Percentiles rank a stretch among this genome's conserved stretches.
phyloP scores from a whole-genome alignment of 2,888 invertebrate genomes.

The Caenorhabditis afra region DNA sequence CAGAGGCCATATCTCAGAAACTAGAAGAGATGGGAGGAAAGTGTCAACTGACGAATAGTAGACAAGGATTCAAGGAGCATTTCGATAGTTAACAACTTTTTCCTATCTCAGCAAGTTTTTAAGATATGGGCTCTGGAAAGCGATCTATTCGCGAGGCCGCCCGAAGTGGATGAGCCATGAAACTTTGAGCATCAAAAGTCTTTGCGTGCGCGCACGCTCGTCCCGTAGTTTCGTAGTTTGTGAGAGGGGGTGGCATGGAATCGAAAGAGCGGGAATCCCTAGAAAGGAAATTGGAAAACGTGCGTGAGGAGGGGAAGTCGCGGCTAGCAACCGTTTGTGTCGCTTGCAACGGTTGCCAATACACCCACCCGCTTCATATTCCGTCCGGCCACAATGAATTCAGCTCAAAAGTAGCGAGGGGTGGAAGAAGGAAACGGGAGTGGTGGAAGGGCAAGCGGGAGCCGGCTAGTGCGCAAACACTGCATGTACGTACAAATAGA shows the following conservation, averaged over 20 bases:
- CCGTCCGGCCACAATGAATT: constrained; percentile 8
- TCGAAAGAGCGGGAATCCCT: background rate
- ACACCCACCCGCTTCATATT: background rate
- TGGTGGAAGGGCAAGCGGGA: constrained; percentile 13
- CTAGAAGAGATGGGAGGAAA: too few relatives aligned
- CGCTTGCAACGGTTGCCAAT: constrained; percentile 30
- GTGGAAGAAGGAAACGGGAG: constrained; percentile 4
- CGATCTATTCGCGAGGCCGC: too few relatives aligned
- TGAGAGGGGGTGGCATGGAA: background rate
- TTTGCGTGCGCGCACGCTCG: too few relatives aligned
- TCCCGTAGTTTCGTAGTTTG: too few relatives aligned
- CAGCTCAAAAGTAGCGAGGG: constrained; percentile 18
- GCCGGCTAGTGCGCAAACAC: constrained; percentile 39
- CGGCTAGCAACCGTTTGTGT: constrained; percentile 30
- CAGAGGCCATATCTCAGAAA: too few relatives aligned
- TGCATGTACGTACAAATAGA: constrained; percentile 37
- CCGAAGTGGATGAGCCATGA: too few relatives aligned
- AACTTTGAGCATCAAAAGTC: too few relatives aligned
- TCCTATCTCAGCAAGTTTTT: too few relatives aligned
- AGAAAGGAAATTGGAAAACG: constrained; percentile 25
- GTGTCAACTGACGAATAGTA: too few relatives aligned
- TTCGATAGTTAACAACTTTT: too few relatives aligned
- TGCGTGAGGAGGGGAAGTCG: constrained; percentile 3
- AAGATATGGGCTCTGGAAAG: too few relatives aligned
- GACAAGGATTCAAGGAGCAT: too few relatives aligned